Evolutionary conservation across 2,888 invertebrate genomes (phyloP), one percentile per base, ranked within the genome.

Genomic region (Epistrophe grossulariae): DNA sequence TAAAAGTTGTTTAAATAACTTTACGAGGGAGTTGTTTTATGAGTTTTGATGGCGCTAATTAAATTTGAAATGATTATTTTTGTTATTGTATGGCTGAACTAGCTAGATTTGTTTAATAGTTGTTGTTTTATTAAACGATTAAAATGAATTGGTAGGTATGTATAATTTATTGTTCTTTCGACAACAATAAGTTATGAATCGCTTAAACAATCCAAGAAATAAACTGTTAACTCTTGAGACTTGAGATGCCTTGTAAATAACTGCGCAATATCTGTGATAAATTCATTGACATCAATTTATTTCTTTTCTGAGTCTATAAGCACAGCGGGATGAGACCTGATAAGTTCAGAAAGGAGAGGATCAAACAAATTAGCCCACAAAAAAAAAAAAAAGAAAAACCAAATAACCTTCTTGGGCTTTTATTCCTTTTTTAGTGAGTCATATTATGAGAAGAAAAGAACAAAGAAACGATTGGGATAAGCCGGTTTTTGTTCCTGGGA

Each of bases 401-500:
- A 72, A 70, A 79, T 57, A 35, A 76, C 60, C 77, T 68, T 62
- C 50, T 55, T 78, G 45, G 68, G 66, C 8, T 38, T 72, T 66
- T 73, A 74, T 78, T 66, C 66, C 66, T 66, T 72, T 45, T 68
- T 59, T 35, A 81, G 78, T 85, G 85, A 85, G 70, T 85, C 85
- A 82, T 64, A 71, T 35, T 72, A 45, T 52, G n/a, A 74, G 64
- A 78, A 74, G 55, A 85, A 78, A 70, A 59, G 73, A 85, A 85
- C 82, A 82, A 85, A 82, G 74, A 57, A 57, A 70, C 55, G 52
- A 68, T 62, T 73, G 78, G 68, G 78, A 78, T 85, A 85, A 85
- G 81, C 85, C 85, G 81, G 85, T 85, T 85, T 84, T 68, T 78
- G 59, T 85, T 74, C 71, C 70, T 68, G 24, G 28, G 70, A 78